Percentiles rank a stretch among this genome's conserved stretches.
These are phyloP conservation scores for Trichomycterus rosablanca DNA, from an alignment of 2,113 vertebrate genomes.

Conservation along the genomic window DNA sequence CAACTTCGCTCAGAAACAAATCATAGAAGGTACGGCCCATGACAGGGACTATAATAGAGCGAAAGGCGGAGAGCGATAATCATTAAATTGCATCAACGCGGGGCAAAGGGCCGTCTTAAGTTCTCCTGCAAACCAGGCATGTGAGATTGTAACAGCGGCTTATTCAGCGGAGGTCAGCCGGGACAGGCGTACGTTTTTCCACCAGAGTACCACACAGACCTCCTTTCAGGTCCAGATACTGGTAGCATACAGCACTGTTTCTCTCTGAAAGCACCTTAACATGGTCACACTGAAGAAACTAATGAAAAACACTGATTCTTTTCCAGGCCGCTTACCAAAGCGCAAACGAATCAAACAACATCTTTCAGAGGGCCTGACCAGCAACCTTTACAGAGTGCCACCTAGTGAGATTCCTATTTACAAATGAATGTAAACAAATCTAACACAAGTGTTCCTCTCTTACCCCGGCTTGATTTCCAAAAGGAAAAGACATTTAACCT, in stretches of 20 bases:
- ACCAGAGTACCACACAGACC: conserved; percentile 50
- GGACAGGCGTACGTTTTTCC: conserved; percentile 55
- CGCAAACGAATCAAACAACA: conserved; percentile 17
- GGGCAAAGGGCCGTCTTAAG: conserved; percentile 54
- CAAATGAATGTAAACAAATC: conserved; percentile 1
- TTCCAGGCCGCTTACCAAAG: conserved; percentile 24
- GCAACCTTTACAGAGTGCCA: conserved; percentile 35
- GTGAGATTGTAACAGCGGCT: conserved; percentile 57
- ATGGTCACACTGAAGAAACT: conserved; percentile 38
- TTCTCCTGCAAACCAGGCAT: conserved; percentile 47
- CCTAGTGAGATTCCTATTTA: conserved; percentile 37
- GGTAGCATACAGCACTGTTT: conserved; percentile 49
- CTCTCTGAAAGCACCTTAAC: conserved; percentile 10
- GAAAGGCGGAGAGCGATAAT: conserved; percentile 41
- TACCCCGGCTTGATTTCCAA: background rate
- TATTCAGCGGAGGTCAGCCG: conserved; percentile 53
- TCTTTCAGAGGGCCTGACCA: background rate
- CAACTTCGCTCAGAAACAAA: conserved; percentile 24
- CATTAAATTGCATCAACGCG: conserved; percentile 54
- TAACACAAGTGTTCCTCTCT: conserved; percentile 6
- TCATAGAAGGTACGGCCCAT: conserved; percentile 9
- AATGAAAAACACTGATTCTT: conserved; percentile 46
- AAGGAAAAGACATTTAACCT: too few relatives aligned
- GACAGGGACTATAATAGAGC: conserved; percentile 13
- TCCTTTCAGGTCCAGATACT: conserved; percentile 55